Conservation (phyloP, 2,888 invertebrate species). For the Brachynemurus nebulosus region DNA sequence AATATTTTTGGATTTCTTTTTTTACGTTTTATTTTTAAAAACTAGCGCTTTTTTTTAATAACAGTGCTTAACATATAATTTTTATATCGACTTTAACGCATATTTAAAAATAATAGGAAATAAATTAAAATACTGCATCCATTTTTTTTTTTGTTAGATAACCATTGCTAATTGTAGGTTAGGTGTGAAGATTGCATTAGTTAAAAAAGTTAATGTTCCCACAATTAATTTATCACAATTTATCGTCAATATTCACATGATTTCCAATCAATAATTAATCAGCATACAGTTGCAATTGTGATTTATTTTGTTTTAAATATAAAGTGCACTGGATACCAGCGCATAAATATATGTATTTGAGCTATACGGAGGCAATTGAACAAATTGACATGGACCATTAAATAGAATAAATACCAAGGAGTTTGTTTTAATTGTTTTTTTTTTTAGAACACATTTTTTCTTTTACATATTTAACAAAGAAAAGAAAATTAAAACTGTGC, state of each 20-base stretch:
- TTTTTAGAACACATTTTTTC: not conserved
- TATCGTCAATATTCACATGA: too few species aligned
- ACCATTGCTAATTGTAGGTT: slow-evolving; percentile 1
- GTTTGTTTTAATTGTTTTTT: too few species aligned
- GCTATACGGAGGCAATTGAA: not conserved
- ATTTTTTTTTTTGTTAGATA: not conserved
- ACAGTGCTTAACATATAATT: slow-evolving; percentile 25
- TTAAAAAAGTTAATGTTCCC: too few species aligned
- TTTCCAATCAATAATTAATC: not conserved
- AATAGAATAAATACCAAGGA: too few species aligned
- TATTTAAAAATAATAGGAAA: not conserved
- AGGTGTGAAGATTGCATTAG: too few species aligned
- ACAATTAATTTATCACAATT: too few species aligned
- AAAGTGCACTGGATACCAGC: not conserved
- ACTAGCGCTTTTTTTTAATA: slow-evolving; percentile 25
- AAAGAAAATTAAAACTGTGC: not conserved
- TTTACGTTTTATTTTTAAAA: slow-evolving; percentile 25
- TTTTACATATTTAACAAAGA: too few species aligned
- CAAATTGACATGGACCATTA: not conserved
- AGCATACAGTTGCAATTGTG: not conserved
- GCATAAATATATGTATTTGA: not conserved
- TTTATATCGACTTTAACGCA: not conserved
- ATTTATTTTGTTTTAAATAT: too few species aligned
- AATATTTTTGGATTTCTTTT: slow-evolving; percentile 21
- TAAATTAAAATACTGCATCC: not conserved